Base-by-base conservation (phyloP, 2,113 vertebrate species). In the Vidua macroura region DNA sequence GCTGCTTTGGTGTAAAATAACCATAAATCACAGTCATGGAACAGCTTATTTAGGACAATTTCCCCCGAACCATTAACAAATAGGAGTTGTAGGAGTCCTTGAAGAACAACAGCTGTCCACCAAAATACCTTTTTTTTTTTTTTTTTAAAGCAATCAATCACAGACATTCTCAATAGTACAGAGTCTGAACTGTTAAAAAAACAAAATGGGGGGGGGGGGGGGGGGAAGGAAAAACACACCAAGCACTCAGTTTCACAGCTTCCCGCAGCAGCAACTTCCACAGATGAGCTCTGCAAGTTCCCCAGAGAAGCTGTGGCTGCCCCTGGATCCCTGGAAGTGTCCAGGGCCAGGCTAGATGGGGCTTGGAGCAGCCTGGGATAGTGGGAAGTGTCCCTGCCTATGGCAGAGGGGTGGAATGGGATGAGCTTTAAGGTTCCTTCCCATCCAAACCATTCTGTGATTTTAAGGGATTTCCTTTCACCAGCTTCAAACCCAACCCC, bases 201-300 rank as follows among this genome's bases (percentile, higher is more conserved):
- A 20, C 22, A 8, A 0, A 1, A 3, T 3, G 3, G 3, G 1
- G 10, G 1, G 6, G 13, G 59, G 62, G 3, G 3, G 3, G 1
- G 10, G 1, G 6, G 13, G 59, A 62, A 58, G 8, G 31, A 49
- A 66, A 83, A 20, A 6, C 27, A 33, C 41, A 52, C 6, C 44
- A 64, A 68, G 23, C 44, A 53, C 15, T 46, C 19, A 1, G 28
- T 35, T 68, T 46, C 58, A 28, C 9, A 64, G 37, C 20, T 92
- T 69, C 70, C 56, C 41, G 70, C 37, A 76, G 78, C 75, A 83
- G 15, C 4, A 59, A 17, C 41, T 53, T 76, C 75, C 75, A 73
- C 46, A 88, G 41, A n/a, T 49, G 44, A 93, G 56, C 44, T 82
- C 46, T 7, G 0, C 39, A 44, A 19, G n/a, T 1, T 55, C 14